phyloP scores from a whole-genome alignment of 2,113 vertebrate genomes.

The Tyto alba region DNA sequence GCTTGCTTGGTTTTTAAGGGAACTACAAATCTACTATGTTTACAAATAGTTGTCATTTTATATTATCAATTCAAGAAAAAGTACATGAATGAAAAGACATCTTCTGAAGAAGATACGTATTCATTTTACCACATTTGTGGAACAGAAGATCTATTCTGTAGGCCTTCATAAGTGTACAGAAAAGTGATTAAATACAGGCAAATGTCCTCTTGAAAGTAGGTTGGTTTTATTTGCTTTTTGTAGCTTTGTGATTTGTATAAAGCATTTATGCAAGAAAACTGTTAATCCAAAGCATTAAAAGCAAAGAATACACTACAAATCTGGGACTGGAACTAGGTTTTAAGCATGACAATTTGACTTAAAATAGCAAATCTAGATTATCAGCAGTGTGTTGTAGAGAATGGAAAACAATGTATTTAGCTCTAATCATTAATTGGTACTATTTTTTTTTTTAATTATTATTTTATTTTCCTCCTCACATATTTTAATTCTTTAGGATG shows the following conservation, averaged over 20 bases:
- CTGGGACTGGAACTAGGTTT: not conserved
- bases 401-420: not conserved
- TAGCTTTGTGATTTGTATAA: not conserved
- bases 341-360: not conserved
- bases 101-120: not conserved
- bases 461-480: no score
- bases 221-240: not conserved
- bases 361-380: not conserved
- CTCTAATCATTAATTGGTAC: not conserved
- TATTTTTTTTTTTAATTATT: no score
- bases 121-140: not conserved
- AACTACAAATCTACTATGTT: not conserved
- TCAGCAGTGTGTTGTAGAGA: not conserved
- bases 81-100: not conserved
- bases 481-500: not conserved
- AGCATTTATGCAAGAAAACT: not conserved
- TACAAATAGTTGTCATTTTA: not conserved
- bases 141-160: not conserved
- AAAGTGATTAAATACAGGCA: not conserved
- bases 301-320: not conserved
- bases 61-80: not conserved
- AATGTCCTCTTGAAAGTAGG: not conserved
- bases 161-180: not conserved
- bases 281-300: not conserved
- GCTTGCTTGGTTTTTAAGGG: rapidly evolving